Percentiles rank a stretch among this genome's conserved stretches.
phyloP scores from a whole-genome alignment of 2,113 vertebrate species.

The Xiphias gladius region DNA sequence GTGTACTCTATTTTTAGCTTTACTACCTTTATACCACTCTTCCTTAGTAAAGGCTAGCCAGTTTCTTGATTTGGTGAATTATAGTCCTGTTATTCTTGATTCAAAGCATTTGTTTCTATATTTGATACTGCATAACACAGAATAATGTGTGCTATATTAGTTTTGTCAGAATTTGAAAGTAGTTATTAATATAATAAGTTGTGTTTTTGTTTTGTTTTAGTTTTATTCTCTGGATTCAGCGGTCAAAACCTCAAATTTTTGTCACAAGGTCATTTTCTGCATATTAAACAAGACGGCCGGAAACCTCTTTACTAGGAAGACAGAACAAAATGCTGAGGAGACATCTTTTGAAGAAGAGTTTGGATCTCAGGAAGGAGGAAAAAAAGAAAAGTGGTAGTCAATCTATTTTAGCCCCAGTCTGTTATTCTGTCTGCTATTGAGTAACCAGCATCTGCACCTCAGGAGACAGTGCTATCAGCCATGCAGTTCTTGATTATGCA shows the following conservation, averaged over 20 bases:
- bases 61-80: slow-evolving; percentile 22
- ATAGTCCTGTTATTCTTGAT: not conserved
- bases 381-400: slow-evolving; percentile 62
- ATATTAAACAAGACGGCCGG: slow-evolving; percentile 79
- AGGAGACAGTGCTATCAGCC: slow-evolving; percentile 70
- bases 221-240: slow-evolving; percentile 40
- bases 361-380: slow-evolving; percentile 76
- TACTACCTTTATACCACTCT: not conserved
- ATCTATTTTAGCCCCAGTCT: slow-evolving; percentile 81
- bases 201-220: slow-evolving; percentile 4
- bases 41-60: slow-evolving; percentile 4
- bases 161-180: not conserved
- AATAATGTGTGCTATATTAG: not conserved
- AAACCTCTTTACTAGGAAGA: slow-evolving; percentile 76
- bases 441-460: slow-evolving; percentile 80
- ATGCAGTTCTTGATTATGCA: slow-evolving; percentile 75
- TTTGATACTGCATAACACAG: not conserved
- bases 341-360: slow-evolving; percentile 76
- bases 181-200: not conserved
- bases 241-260: slow-evolving; percentile 62
- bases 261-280: slow-evolving; percentile 76
- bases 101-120: not conserved
- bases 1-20: slow-evolving; percentile 48
- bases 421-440: slow-evolving; percentile 82
- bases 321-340: slow-evolving; percentile 81